phyloP scores from a whole-genome alignment of 2,797 vertebrate genomes.

The Anisognathus igniventris region DNA sequence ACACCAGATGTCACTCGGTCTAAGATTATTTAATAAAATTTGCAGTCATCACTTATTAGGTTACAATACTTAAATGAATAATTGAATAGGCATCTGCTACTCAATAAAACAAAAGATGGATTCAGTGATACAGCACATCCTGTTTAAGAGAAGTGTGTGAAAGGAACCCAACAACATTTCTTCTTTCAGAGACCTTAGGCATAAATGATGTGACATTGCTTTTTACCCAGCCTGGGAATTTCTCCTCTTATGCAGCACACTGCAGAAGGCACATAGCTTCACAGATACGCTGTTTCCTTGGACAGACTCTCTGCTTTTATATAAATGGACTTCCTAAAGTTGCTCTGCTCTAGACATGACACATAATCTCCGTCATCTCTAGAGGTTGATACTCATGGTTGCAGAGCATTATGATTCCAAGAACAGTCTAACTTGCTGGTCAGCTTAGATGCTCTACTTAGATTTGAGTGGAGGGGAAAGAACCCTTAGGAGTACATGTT shows the following conservation, averaged over 20 bases:
- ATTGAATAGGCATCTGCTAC: background rate
- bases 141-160: background rate
- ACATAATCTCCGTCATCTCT: background rate
- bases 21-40: background rate
- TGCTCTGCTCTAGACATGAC: background rate
- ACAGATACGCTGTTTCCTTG: background rate
- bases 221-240: background rate
- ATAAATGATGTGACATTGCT: background rate
- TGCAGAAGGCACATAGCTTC: background rate
- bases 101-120: background rate
- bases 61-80: background rate
- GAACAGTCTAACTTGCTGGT: constrained; percentile 51
- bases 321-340: background rate
- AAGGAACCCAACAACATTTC: background rate
- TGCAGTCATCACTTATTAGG: background rate
- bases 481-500: background rate
- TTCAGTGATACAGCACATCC: background rate
- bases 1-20: background rate
- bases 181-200: background rate
- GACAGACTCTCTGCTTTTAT: background rate
- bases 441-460: constrained; percentile 37
- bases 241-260: background rate
- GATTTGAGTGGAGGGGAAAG: constrained; percentile 18
- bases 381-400: background rate
- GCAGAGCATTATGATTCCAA: background rate